phyloP scores from a whole-genome alignment of 2,797 vertebrate species.

The Hoplostethus atlanticus region DNA sequence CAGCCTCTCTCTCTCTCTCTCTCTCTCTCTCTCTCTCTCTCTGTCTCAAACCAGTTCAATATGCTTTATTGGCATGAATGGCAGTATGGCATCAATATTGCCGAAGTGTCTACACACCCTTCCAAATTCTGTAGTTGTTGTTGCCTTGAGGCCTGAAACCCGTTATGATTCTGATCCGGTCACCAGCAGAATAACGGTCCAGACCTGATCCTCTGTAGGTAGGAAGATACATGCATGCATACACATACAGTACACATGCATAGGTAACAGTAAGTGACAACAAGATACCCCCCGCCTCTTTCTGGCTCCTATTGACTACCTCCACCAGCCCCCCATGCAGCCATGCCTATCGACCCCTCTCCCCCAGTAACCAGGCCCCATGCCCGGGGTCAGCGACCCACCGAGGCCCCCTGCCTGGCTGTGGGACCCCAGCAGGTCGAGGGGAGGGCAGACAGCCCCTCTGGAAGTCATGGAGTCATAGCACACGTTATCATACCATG shows the following conservation, averaged over 20 bases:
- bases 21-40: constrained; percentile 59
- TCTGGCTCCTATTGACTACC: constrained; percentile 33
- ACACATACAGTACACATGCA: neutral
- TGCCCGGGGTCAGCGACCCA: constrained; percentile 62
- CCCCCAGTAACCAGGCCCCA: constrained; percentile 66
- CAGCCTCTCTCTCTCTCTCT: constrained; percentile 48
- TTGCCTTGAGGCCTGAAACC: too few relatives aligned
- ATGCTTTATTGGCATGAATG: constrained; percentile 62
- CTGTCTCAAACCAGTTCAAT: constrained; percentile 63
- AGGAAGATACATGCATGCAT: neutral
- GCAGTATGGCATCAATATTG: constrained; percentile 56
- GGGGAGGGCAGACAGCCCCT: neutral
- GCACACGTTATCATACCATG: neutral
- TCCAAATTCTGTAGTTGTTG: too few relatives aligned
- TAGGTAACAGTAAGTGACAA: too few relatives aligned
- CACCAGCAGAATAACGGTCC: too few relatives aligned
- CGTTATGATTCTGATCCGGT: too few relatives aligned
- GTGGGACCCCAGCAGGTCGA: constrained; percentile 10
- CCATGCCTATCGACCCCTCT: constrained; percentile 57
- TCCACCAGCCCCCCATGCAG: constrained; percentile 11
- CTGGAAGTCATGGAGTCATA: constrained; percentile 1
- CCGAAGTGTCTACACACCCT: neutral
- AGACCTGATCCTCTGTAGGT: neutral
- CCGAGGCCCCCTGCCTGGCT: constrained; percentile 53
- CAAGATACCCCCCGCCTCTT: neutral